phyloP scores from a whole-genome alignment of 2,888 invertebrate genomes.

The Phyllotreta cruciferae region DNA sequence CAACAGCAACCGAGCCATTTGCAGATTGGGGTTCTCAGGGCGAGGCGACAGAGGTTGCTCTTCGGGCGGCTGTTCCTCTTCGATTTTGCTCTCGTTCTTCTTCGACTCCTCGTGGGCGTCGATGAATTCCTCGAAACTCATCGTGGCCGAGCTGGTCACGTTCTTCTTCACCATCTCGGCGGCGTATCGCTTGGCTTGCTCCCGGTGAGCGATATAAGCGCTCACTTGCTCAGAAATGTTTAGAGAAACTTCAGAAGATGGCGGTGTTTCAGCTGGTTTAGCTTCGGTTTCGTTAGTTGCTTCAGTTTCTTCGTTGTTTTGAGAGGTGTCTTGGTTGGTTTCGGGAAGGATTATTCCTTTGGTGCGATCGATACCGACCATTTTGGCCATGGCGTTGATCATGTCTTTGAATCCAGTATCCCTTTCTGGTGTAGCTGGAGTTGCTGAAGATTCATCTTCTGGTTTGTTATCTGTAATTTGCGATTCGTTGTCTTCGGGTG shows the following conservation, averaged over 20 bases:
- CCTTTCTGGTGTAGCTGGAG: not conserved
- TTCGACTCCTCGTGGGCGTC: conserved; percentile 1
- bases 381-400: conserved; percentile 11
- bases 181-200: conserved; percentile 3
- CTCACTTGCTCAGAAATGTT: no score
- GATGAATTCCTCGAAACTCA: conserved; percentile 11
- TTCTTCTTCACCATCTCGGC: not conserved
- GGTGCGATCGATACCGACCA: conserved; percentile 8
- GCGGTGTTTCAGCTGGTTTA: not conserved
- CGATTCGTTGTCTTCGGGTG: not conserved
- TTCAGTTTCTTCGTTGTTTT: conserved; percentile 22
- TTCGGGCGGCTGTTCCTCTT: not conserved
- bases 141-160: not conserved
- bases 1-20: conserved; percentile 8
- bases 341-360: no score
- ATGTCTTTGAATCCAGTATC: conserved; percentile 9
- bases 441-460: not conserved
- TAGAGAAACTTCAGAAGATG: not conserved
- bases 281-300: conserved; percentile 3
- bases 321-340: not conserved
- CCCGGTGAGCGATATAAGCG: not conserved
- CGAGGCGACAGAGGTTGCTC: not conserved
- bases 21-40: conserved; percentile 1
- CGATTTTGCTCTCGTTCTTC: conserved; percentile 5
- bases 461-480: not conserved